Evolutionary conservation across 1,140 invertebrate species (phyloP).

Genomic region (Meteorus sp.): DNA sequence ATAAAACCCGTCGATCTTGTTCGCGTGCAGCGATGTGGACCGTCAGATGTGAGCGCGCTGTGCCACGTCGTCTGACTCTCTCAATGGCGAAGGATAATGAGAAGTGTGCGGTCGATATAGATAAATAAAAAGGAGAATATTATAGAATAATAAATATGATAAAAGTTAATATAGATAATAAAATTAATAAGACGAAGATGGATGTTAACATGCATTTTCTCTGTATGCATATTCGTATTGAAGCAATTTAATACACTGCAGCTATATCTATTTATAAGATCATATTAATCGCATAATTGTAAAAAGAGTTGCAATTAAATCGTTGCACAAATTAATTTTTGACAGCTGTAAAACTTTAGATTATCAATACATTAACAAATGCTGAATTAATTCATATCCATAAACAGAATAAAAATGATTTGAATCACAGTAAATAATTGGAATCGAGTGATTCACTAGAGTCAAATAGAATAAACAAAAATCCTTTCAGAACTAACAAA

Average conservation of each 20-base stretch:
- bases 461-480: too few relatives aligned
- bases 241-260: background rate
- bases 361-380: too few relatives aligned
- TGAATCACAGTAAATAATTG: too few relatives aligned
- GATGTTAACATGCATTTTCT: too few relatives aligned
- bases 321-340: background rate
- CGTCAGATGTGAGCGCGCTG: background rate
- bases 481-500: too few relatives aligned
- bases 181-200: background rate
- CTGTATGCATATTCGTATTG: background rate
- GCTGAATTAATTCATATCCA: too few relatives aligned
- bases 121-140: background rate
- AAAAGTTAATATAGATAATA: background rate
- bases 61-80: background rate
- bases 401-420: too few relatives aligned
- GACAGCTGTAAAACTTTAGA: too few relatives aligned
- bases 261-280: background rate
- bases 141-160: background rate
- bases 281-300: background rate
- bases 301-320: too few relatives aligned
- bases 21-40: slow-evolving; percentile 17
- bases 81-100: slow-evolving; percentile 14
- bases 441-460: too few relatives aligned
- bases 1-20: slow-evolving; percentile 20
- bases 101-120: too few relatives aligned